Base-by-base conservation (phyloP, 37 sponge, comb jelly and placozoan species). In the Beroe ovata region DNA sequence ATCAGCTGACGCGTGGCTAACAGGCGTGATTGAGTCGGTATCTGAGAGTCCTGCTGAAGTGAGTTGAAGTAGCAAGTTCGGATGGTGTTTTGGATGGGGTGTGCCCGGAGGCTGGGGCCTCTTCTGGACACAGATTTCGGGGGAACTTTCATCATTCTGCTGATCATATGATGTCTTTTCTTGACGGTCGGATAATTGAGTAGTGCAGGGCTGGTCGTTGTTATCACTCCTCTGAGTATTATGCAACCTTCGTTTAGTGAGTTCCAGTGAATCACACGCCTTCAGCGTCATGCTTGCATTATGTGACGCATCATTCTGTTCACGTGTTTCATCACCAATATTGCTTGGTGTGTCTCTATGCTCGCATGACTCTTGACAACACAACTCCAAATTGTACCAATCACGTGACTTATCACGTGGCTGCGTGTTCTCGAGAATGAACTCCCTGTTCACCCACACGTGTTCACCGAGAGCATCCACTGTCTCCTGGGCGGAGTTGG, bases 401-500 rank as follows among this genome's bases (percentile, higher is more conserved):
- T 26, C 25, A 11, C 54, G 54, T 47, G 54, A 16, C 11, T 47
- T 47, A 47, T 47, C 54, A 47, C 54, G 54, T 11, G 54, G 54
- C 11, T 47, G 6, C 54, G 54, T 47, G 54, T 47, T 47, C 32
- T 66, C 69, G 36, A 66, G 69, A 30, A 66, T 66, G 16, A 66
- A 66, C 69, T 29, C 69, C 33, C 69, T 29, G 69, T 66, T 66
- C 69, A 34, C 36, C 69, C 69, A 66, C 69, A 30, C 69, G 16
- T 66, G 69, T 11, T 66, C 69, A 4, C 69, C 69, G 8, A 66
- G 36, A 34, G 34, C 69, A 4, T 66, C 69, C 33, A 66, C 69
- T 29, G 69, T 66, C 34, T 66, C 69, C 2, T 66, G 69, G 34
- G 36, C 30, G 2, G 69, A 34, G 34, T 66, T 66, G 16, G 32